These are phyloP conservation scores for Drosophila elegans DNA, from an alignment of 1,140 invertebrate genomes.

Conservation along the genomic window DNA sequence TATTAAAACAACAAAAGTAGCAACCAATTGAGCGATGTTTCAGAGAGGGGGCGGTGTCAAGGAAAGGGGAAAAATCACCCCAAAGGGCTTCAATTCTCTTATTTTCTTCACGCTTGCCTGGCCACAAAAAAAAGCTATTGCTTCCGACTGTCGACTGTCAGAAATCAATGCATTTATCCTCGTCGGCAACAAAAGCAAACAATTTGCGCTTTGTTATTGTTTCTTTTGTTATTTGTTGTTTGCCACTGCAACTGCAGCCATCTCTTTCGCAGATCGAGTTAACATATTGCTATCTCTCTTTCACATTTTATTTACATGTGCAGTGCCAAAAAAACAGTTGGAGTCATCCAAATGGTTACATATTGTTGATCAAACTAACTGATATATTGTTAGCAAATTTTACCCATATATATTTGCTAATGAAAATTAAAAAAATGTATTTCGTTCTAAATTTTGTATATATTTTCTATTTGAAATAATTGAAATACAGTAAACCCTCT, in stretches of 20 bases:
- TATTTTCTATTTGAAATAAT: no score
- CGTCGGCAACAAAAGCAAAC: slow-evolving; percentile 60
- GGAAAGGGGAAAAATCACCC: slow-evolving; percentile 42
- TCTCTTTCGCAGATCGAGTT: slow-evolving; percentile 38
- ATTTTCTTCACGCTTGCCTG: slow-evolving; percentile 71
- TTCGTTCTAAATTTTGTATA: no score
- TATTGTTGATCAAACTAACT: neutral
- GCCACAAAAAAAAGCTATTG: slow-evolving; percentile 51
- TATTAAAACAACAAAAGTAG: slow-evolving; percentile 8
- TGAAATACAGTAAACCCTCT: no score
- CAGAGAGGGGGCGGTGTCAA: neutral
- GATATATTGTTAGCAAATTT: no score
- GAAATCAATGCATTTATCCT: slow-evolving; percentile 79
- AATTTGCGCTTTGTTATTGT: slow-evolving; percentile 54
- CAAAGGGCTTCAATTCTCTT: slow-evolving; percentile 50
- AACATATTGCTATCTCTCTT: slow-evolving; percentile 25
- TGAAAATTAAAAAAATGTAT: no score
- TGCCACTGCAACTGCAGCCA: slow-evolving; percentile 14
- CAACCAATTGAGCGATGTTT: slow-evolving; percentile 25
- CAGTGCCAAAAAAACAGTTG: slow-evolving; percentile 6
- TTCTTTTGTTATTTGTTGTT: slow-evolving; percentile 24
- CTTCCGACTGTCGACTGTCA: slow-evolving; percentile 44
- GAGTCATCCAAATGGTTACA: neutral
- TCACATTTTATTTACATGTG: slow-evolving; percentile 52
- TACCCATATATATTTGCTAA: no score